phyloP scores from a whole-genome alignment of 2,797 vertebrate species.

The Coendou prehensilis region DNA sequence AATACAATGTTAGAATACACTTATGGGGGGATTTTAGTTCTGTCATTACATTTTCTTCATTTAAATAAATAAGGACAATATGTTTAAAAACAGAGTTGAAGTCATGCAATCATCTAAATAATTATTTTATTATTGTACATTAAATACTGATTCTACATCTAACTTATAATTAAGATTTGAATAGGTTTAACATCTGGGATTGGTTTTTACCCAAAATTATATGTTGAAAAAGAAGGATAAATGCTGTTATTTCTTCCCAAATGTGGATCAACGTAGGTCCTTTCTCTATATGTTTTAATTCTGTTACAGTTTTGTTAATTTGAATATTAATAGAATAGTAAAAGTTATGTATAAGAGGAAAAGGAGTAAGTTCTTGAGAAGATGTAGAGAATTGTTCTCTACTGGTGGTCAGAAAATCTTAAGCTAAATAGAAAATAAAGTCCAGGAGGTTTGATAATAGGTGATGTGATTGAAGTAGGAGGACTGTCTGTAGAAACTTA shows the following conservation, averaged over 20 bases:
- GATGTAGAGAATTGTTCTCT: neutral
- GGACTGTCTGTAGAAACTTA: neutral
- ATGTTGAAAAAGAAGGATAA: neutral
- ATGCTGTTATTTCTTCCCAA: neutral
- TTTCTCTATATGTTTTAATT: neutral
- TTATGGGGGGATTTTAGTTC: neutral
- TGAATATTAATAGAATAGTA: neutral
- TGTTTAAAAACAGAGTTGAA: neutral
- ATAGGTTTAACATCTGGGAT: neutral
- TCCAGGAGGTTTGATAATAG: neutral
- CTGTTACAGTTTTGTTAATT: neutral
- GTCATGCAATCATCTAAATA: neutral
- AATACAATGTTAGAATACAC: neutral
- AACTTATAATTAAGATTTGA: constrained; percentile 43
- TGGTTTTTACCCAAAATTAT: neutral
- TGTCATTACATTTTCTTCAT: neutral
- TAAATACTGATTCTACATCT: neutral
- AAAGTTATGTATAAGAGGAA: neutral
- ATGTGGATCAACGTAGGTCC: neutral
- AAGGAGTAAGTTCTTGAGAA: neutral
- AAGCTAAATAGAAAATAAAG: constrained; percentile 5
- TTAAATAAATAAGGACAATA: constrained; percentile 51
- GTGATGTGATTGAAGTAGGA: neutral
- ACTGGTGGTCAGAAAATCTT: neutral
- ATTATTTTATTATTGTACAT: constrained; percentile 41